Evolutionary conservation across 2,113 vertebrate genomes (phyloP), one percentile per base, ranked within the genome.

Genomic region (Tursiops truncatus): DNA sequence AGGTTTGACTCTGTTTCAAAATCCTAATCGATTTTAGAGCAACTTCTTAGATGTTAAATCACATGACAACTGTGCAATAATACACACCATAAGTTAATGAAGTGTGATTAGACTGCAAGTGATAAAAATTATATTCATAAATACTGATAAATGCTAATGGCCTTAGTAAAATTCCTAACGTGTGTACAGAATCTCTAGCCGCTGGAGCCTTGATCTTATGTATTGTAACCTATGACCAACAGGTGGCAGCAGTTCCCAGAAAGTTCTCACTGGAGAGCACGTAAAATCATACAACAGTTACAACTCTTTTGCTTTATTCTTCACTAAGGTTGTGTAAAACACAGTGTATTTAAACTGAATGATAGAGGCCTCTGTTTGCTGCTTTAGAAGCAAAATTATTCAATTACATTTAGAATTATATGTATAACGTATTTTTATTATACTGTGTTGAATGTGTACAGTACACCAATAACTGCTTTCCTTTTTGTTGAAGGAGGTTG

Each of bases 181-280:
- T 31, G 5, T 41, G 20, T 31, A 33, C 2, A 85, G 83, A 31
- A 36, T 67, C 28, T 93, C 9, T 90, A 86, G 33, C 63, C 60
- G 13, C 28, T n/a, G 15, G 6, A 77, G 31, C 44, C 4, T 15
- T 68, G 58, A 71, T 56, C 20, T 60, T 56, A 89, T 68, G 60
- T 91, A 60, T 87, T 93, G 44, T 62, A 91, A 70, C 31, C 14
- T 77, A 28, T 53, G 70, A 96, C 96, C 98, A 96, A 98, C 70
- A 98, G 98, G 96, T 97, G 97, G 97, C 97, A 98, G 96, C 94
- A 97, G 77, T 97, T 96, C 71, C 92, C 91, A 95, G 74, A 97
- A 67, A 62, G 95, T 97, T 79, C 65, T 79, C 80, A 58, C 87
- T 62, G 33, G 68, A 83, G 25, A 63, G 41, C 28, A 2, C 21